Evolutionary conservation across 1,140 invertebrate genomes (phyloP), one percentile per base, ranked within the genome.

Genomic region (Zaprionus camerounensis): DNA sequence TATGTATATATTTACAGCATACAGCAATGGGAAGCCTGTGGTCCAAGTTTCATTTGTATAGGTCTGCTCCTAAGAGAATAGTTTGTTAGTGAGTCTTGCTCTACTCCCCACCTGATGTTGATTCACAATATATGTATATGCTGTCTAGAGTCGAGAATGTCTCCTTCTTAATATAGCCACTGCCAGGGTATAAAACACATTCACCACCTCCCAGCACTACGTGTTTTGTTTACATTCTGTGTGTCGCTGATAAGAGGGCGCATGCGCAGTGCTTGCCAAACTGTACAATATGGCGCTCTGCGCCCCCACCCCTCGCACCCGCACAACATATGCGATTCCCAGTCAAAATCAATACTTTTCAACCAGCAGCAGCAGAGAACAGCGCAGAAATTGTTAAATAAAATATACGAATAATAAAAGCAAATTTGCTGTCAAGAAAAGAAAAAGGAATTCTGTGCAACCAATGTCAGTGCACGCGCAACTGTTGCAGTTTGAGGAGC

Each of bases 331-430:
- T 90, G 85, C 58, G 85, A 90, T 53, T 59, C 51, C 24, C 69
- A 49, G 75, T 75, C 49, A 90, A 90, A 90, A 90, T 90, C 85
- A 80, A 90, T 90, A 91, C 59, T 77, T 90, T 63, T 71, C 66
- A 63, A 38, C 36, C 61, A 72, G 58, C 68, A 46, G 41, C 41
- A 46, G 2, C 65, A 24, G 11, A 61, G 58, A 81, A 70, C 20
- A 66, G 46, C 76, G 59, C 66, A 79, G 63, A 77, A 84, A 76
- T 69, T 67, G 49, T 49, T 55, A 26, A 55, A 69, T 22, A 28
- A 56, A 68, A 28, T 46, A 46, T 53, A 34, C 38, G 28, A 57
- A 22, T 64, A 20, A 17, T 31, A 13, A 38, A 20, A 36, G 7
- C 3, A 28, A 12, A 15, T 20, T 65, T 36, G 34, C 12, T 65